Conservation (phyloP, 1,140 invertebrate genomes). For the Papilio aristodemus region DNA sequence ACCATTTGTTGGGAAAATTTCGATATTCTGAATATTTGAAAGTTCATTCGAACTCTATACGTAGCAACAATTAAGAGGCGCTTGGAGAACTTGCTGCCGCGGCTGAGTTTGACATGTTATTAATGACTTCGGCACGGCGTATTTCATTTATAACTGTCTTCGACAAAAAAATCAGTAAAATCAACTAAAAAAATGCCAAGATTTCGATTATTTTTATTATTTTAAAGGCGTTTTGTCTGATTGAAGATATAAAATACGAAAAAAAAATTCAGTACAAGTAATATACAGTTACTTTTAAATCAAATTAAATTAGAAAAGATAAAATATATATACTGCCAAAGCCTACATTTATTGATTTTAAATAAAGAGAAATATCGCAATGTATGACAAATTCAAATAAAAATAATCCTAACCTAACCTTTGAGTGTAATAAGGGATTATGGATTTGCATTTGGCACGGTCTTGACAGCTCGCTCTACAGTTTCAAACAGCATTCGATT, state of each 20-base stretch:
- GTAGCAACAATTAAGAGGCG: constrained; percentile 5
- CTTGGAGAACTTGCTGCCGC: neutral
- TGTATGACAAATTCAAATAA: too few species aligned
- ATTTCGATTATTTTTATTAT: neutral
- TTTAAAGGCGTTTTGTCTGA: neutral
- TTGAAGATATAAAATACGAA: neutral
- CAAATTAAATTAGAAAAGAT: too few species aligned
- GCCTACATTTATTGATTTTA: too few species aligned
- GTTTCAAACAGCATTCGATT: too few species aligned
- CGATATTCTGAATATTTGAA: neutral
- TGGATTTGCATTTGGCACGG: too few species aligned
- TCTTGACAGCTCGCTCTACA: too few species aligned
- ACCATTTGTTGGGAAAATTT: neutral
- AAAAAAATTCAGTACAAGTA: neutral
- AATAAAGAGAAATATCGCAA: too few species aligned
- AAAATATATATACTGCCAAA: too few species aligned
- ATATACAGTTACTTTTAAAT: too few species aligned
- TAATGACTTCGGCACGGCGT: neutral
- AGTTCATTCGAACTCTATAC: neutral
- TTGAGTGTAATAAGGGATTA: too few species aligned
- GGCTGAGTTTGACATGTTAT: constrained; percentile 9
- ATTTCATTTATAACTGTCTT: constrained; percentile 11
- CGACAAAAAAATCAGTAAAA: neutral
- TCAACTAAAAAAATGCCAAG: neutral
- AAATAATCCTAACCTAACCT: too few species aligned